These are phyloP conservation scores for Eumeta japonica DNA, from an alignment of 1,140 invertebrate species.

Conservation along the genomic window DNA sequence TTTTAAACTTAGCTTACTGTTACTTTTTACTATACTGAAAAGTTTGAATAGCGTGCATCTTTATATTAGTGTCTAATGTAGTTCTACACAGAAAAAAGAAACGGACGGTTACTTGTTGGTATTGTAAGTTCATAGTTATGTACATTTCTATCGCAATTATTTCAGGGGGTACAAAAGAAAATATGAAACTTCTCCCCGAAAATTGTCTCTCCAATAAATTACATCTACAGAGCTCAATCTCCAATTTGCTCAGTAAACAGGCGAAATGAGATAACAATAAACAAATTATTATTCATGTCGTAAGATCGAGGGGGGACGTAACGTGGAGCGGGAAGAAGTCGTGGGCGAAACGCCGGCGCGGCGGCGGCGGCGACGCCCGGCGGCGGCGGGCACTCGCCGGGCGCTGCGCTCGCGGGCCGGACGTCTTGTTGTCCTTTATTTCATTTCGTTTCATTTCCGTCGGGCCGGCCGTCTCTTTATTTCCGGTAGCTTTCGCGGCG, in stretches of 20 bases:
- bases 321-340: constrained; percentile 16
- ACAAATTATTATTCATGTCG: constrained; percentile 34
- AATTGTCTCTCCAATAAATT: no score
- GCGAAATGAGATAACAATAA: constrained; percentile 29
- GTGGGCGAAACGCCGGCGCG: constrained; percentile 16
- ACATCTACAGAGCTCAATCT: constrained; percentile 19
- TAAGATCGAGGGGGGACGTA: constrained; percentile 14
- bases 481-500: constrained; percentile 1
- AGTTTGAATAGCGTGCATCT: no score
- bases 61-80: no score
- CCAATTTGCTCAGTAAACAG: constrained; percentile 21
- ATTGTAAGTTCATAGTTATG: no score
- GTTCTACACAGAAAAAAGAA: no score
- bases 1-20: no score
- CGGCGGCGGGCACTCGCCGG: constrained; percentile 1
- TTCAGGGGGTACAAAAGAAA: no score
- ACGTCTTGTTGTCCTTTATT: constrained; percentile 11
- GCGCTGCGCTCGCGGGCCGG: constrained; percentile 3
- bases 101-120: no score
- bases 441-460: constrained; percentile 13
- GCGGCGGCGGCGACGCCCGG: constrained; percentile 17
- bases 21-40: no score
- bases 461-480: constrained; percentile 5
- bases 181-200: no score
- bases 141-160: no score